Conservation (phyloP, 2,797 vertebrate genomes). For the Pseudomugil gertrudae region DNA sequence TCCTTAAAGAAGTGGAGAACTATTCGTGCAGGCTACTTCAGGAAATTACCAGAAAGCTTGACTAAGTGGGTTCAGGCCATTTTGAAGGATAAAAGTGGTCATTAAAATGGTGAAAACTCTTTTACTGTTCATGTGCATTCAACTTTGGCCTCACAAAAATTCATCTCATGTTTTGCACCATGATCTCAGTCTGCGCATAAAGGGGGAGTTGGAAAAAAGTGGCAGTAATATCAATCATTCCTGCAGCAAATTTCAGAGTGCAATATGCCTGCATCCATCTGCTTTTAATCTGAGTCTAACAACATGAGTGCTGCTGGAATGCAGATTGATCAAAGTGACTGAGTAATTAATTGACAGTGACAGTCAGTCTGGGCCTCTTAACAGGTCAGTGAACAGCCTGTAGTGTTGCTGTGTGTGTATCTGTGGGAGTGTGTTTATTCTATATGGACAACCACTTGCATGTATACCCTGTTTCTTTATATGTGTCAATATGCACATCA, state of each 20-base stretch:
- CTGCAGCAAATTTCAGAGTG: constrained; percentile 1
- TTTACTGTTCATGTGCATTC: neutral
- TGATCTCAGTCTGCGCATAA: neutral
- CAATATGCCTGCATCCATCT: neutral
- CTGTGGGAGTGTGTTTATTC: constrained; percentile 2
- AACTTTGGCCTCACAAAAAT: constrained; percentile 4
- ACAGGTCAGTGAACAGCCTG: constrained; percentile 28
- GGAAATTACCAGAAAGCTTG: neutral
- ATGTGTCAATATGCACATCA: neutral
- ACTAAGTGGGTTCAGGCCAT: neutral
- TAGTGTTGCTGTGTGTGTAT: constrained; percentile 8
- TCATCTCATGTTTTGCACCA: constrained; percentile 5
- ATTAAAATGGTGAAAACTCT: neutral
- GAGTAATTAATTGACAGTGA: constrained; percentile 17
- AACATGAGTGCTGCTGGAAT: neutral
- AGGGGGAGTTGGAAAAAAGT: neutral
- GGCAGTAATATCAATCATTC: constrained; percentile 1
- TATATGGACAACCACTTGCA: neutral
- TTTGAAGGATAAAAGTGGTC: neutral
- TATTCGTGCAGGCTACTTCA: neutral
- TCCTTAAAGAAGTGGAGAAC: neutral
- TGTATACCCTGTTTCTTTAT: neutral
- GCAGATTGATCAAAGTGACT: constrained; percentile 22
- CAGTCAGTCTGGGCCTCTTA: constrained; percentile 26
- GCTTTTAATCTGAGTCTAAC: neutral